These are phyloP conservation scores for Telenomus remus DNA, from an alignment of 1,140 invertebrate species.

Conservation along the genomic window DNA sequence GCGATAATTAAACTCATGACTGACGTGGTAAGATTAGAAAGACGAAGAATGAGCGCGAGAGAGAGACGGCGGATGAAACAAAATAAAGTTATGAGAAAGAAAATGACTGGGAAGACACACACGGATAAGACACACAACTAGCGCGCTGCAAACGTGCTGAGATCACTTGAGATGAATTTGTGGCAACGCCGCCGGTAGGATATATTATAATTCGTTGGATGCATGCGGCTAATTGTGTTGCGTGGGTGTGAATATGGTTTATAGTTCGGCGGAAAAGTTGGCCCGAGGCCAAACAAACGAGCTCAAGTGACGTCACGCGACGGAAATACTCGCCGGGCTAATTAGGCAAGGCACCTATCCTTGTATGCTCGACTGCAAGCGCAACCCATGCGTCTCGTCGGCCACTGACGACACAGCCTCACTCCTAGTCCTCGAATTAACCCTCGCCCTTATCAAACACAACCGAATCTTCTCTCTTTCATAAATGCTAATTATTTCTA, in stretches of 20 bases:
- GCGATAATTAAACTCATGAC: too few relatives aligned
- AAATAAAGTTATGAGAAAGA: conserved; percentile 1
- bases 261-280: conserved; percentile 74
- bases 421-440: conserved; percentile 28
- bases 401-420: conserved; percentile 54
- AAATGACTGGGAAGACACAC: conserved; percentile 12
- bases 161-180: conserved; percentile 58
- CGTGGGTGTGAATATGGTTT: conserved; percentile 75
- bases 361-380: conserved; percentile 70
- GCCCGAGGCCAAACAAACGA: conserved; percentile 72
- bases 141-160: conserved; percentile 45
- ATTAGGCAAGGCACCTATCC: conserved; percentile 72
- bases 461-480: conserved; percentile 48
- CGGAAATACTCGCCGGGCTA: conserved; percentile 74
- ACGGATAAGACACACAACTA: conserved; percentile 6
- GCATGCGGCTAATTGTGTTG: conserved; percentile 72
- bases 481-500: conserved; percentile 59
- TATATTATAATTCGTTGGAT: conserved; percentile 69
- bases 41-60: too few relatives aligned
- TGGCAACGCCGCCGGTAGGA: conserved; percentile 57
- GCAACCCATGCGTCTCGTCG: conserved; percentile 69
- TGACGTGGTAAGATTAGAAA: too few relatives aligned
- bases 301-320: conserved; percentile 74
- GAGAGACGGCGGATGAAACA: not conserved
- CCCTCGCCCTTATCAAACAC: conserved; percentile 52